Percentiles rank a stretch among this genome's conserved stretches.
Evolutionary conservation across 2,888 invertebrate species (phyloP).

Genomic region (Pandemis corylana): DNA sequence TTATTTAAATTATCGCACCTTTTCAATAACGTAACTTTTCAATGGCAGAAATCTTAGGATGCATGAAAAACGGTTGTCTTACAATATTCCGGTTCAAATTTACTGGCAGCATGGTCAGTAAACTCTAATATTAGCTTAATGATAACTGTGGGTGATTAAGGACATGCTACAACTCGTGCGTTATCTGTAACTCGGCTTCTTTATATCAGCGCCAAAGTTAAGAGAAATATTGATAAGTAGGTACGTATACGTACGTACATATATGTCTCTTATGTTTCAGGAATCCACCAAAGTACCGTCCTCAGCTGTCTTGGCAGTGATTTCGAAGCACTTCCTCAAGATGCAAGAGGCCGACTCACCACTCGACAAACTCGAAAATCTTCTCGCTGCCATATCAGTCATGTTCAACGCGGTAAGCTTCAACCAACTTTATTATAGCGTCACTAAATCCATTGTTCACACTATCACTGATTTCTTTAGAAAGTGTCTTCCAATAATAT

Average conservation of each 20-base stretch:
- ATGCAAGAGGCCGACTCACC: conserved; percentile 97
- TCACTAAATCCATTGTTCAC: background rate
- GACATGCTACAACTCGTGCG: too few relatives aligned
- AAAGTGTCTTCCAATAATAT: background rate
- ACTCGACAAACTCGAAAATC: conserved; percentile 95
- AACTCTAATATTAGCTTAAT: too few relatives aligned
- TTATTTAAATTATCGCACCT: background rate
- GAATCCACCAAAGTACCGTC: conserved; percentile 91
- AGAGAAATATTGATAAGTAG: background rate
- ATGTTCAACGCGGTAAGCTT: conserved; percentile 91
- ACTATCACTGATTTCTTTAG: background rate
- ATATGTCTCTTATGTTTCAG: conserved; percentile 58
- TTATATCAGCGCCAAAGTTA: too few relatives aligned
- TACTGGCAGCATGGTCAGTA: too few relatives aligned
- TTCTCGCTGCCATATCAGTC: conserved; percentile 94
- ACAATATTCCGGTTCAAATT: too few relatives aligned
- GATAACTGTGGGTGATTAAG: too few relatives aligned
- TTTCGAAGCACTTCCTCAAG: conserved; percentile 91
- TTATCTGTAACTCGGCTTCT: too few relatives aligned
- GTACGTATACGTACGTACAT: too few relatives aligned
- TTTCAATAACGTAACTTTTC: background rate
- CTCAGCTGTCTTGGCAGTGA: conserved; percentile 89
- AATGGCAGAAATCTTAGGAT: too few relatives aligned
- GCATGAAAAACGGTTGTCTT: too few relatives aligned
- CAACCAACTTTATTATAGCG: background rate